phyloP scores from a whole-genome alignment of 2,888 invertebrate genomes.

The Ormyrus rosae region DNA sequence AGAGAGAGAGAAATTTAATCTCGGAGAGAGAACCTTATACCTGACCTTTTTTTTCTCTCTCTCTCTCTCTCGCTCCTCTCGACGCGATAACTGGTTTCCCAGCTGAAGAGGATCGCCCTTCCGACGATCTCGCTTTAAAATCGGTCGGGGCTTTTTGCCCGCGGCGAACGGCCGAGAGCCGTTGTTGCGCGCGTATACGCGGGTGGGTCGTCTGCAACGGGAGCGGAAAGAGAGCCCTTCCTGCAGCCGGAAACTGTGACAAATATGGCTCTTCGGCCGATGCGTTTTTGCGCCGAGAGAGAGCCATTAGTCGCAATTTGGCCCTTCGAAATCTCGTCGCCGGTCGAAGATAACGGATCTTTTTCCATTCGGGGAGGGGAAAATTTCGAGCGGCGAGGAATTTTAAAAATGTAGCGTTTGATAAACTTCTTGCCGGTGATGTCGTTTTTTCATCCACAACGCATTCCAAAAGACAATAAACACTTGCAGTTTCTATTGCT shows the following conservation, averaged over 20 bases:
- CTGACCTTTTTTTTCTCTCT: conserved; percentile 49
- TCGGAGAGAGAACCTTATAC: conserved; percentile 43
- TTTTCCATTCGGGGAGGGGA: no score
- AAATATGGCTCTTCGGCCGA: background rate
- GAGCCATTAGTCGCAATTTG: background rate
- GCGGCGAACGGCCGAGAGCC: conserved; percentile 15
- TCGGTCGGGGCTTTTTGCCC: conserved; percentile 24
- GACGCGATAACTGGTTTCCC: conserved; percentile 53
- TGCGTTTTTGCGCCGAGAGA: background rate
- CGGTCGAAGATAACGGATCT: no score
- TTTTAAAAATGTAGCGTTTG: no score
- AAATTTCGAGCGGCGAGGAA: no score
- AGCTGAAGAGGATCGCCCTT: conserved; percentile 32
- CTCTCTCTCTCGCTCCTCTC: background rate
- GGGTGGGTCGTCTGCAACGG: conserved; percentile 2
- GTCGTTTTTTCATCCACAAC: no score
- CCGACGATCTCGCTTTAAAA: conserved; percentile 48
- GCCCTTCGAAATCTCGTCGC: background rate
- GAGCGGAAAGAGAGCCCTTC: background rate
- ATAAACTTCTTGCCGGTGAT: no score
- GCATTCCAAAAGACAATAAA: no score
- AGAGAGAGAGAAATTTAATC: conserved; percentile 52
- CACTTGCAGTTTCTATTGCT: no score
- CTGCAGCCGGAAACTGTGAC: background rate
- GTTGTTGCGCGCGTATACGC: conserved; percentile 2